Evolutionary conservation across 53 echinoderm and acorn worm genomes (phyloP).

Genomic region (Glandiceps talaboti): DNA sequence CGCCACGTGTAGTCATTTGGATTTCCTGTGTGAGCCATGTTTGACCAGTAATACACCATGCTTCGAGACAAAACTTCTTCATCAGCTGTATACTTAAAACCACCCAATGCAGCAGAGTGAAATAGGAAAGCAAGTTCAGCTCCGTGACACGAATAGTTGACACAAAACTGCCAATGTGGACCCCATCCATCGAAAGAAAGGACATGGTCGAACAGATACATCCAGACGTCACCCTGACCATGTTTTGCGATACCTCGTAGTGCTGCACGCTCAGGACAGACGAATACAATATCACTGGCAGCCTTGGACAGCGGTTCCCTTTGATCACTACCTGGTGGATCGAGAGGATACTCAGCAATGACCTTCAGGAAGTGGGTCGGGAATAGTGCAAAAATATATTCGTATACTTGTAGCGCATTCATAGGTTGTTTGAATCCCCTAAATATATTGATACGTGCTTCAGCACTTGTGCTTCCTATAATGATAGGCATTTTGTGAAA

Average conservation of each 20-base stretch:
- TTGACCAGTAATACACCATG: slow-evolving; percentile 22
- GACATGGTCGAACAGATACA: slow-evolving; percentile 21
- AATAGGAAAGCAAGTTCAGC: slow-evolving; percentile 30
- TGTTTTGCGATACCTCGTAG: background rate
- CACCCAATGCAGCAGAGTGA: slow-evolving; percentile 8
- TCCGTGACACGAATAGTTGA: slow-evolving; percentile 19
- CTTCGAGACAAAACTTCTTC: slow-evolving; percentile 11
- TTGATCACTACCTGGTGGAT: slow-evolving; percentile 3
- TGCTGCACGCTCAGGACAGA: slow-evolving; percentile 20
- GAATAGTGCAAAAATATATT: background rate
- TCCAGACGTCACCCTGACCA: slow-evolving; percentile 7
- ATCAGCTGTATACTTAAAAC: background rate
- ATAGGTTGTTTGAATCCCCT: background rate
- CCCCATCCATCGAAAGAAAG: slow-evolving; percentile 5
- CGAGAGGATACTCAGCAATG: slow-evolving; percentile 9
- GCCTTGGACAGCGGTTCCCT: slow-evolving; percentile 13
- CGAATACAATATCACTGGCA: slow-evolving; percentile 19
- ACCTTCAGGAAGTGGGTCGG: background rate
- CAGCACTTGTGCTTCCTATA: slow-evolving; percentile 11
- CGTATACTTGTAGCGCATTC: background rate
- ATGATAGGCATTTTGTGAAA: slow-evolving; percentile 27
- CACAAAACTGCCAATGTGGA: slow-evolving; percentile 9
- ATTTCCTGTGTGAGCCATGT: slow-evolving; percentile 22
- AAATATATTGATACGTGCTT: slow-evolving; percentile 12
- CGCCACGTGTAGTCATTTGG: slow-evolving; percentile 9